Percentiles rank a stretch among this genome's conserved stretches.
Evolutionary conservation across 1,140 invertebrate species (phyloP).

Genomic region (Amphibalanus amphitrite): DNA sequence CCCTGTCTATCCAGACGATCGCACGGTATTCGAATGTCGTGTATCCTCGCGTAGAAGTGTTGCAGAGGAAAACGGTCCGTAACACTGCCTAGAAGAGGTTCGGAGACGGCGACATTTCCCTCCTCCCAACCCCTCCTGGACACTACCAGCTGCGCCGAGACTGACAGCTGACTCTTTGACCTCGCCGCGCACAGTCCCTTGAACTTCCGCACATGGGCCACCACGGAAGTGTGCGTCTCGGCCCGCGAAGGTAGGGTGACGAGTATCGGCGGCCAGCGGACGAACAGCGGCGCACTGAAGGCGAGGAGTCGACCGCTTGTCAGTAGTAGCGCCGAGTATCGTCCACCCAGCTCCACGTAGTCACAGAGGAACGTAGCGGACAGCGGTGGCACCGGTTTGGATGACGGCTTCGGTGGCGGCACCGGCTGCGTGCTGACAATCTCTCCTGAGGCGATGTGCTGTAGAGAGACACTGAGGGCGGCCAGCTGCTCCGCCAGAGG

Average conservation of each 20-base stretch:
- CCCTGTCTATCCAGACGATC: not conserved
- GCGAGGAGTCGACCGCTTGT: not conserved
- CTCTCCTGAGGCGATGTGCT: not conserved
- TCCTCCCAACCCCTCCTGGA: no score
- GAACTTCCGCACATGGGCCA: not conserved
- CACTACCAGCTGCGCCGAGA: not conserved
- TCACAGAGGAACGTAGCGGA: not conserved
- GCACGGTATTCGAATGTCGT: not conserved
- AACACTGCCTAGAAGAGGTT: not conserved
- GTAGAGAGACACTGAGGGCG: no score
- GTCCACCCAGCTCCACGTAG: not conserved
- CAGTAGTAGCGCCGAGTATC: not conserved
- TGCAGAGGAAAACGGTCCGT: not conserved
- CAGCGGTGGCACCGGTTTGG: no score
- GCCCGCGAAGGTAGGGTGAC: not conserved
- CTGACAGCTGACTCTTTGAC: not conserved
- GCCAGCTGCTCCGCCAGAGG: no score
- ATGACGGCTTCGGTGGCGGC: no score
- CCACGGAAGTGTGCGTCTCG: not conserved
- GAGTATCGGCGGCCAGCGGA: not conserved
- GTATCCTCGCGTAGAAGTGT: not conserved
- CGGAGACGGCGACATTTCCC: no score
- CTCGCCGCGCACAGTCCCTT: not conserved
- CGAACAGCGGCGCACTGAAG: not conserved
- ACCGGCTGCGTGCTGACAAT: not conserved